phyloP scores from a whole-genome alignment of 2,797 vertebrate species.

The Sitta carolinensis region DNA sequence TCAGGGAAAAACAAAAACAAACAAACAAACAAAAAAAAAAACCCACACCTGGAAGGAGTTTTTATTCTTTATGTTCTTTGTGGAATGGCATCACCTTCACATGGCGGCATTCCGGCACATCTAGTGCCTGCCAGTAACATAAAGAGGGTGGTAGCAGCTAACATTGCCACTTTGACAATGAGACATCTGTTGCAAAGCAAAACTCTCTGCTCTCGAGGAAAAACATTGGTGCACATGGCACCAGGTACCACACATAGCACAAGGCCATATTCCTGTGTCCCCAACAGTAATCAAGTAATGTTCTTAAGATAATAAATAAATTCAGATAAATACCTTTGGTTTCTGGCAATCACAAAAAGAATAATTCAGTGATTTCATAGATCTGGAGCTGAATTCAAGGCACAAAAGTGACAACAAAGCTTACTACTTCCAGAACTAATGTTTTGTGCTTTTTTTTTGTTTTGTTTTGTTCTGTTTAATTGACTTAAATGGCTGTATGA shows the following conservation, averaged over 20 bases:
- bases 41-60: background rate
- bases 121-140: background rate
- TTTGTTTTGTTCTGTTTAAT: background rate
- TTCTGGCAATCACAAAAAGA: background rate
- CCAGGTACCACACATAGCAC: background rate
- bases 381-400: background rate
- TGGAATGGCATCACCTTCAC: background rate
- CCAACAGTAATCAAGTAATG: background rate
- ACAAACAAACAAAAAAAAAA: rapidly evolving
- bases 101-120: background rate
- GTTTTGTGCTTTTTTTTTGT: background rate
- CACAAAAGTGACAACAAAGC: background rate
- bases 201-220: background rate
- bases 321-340: background rate
- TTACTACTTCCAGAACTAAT: background rate
- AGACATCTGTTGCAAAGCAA: background rate
- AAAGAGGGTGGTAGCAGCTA: background rate
- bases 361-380: background rate
- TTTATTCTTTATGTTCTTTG: background rate
- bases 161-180: rapidly evolving
- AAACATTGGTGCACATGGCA: background rate
- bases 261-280: background rate
- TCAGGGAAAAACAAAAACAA: background rate
- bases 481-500: background rate
- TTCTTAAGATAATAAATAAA: background rate